These are phyloP conservation scores for Platerodrilus igneus DNA, from an alignment of 2,888 invertebrate genomes.

Conservation along the genomic window DNA sequence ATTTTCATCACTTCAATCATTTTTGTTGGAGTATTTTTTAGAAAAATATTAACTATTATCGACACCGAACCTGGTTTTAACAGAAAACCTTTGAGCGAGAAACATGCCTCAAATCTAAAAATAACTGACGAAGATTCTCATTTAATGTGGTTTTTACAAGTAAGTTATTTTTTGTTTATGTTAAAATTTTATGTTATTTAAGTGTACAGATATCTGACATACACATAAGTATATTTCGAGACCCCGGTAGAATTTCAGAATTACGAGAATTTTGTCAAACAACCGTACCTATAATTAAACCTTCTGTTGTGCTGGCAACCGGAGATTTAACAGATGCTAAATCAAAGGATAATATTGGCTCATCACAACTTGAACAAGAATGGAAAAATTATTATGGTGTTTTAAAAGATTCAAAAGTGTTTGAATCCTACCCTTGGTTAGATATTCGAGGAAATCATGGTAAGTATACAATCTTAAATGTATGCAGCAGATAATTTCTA, in stretches of 20 bases:
- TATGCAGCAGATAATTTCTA: too few species aligned
- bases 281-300: slow-evolving; percentile 68
- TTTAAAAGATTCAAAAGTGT: slow-evolving; percentile 62
- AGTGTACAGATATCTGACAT: slow-evolving; percentile 75
- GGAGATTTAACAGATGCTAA: slow-evolving; percentile 90
- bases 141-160: slow-evolving; percentile 76
- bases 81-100: slow-evolving; percentile 28
- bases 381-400: slow-evolving; percentile 75
- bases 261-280: slow-evolving; percentile 74
- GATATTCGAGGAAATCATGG: slow-evolving; percentile 92
- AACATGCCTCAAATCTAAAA: too few species aligned
- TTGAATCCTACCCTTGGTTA: slow-evolving; percentile 71
- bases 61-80: too few species aligned
- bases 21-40: too few species aligned
- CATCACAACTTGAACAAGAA: slow-evolving; percentile 74
- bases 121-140: slow-evolving; percentile 56
- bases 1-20: too few species aligned
- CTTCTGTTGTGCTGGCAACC: slow-evolving; percentile 73
- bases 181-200: slow-evolving; percentile 13
- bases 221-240: slow-evolving; percentile 81
- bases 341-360: slow-evolving; percentile 71
- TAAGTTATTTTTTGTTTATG: slow-evolving; percentile 38
- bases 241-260: slow-evolving; percentile 67
- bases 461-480: too few species aligned
- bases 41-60: too few species aligned